Percentiles rank a stretch among this genome's conserved stretches.
Conservation (phyloP, 2,113 vertebrate genomes). For the Larimichthys crocea region DNA sequence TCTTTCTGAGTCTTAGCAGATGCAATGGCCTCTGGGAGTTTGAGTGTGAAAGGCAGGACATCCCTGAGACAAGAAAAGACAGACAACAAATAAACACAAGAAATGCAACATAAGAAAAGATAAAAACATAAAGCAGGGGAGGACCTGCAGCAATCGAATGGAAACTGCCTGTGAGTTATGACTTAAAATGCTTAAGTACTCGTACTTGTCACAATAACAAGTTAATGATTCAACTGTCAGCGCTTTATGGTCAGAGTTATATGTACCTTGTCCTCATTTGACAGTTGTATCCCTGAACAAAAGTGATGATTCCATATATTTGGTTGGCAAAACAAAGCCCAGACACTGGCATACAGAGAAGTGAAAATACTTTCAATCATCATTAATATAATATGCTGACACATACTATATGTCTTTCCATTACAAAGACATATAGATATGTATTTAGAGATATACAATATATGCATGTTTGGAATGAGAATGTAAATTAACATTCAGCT, state of each 20-base stretch:
- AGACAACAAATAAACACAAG: background rate
- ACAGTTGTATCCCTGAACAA: background rate
- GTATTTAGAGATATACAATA: background rate
- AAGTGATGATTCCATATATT: slow-evolving; percentile 37
- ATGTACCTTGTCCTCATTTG: background rate
- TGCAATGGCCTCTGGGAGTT: slow-evolving; percentile 91
- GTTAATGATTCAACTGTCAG: background rate
- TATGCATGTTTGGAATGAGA: background rate
- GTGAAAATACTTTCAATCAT: slow-evolving; percentile 23
- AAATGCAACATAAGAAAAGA: background rate
- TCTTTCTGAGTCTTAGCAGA: slow-evolving; percentile 90
- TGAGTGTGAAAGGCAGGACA: slow-evolving; percentile 92
- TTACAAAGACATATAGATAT: background rate
- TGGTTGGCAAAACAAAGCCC: slow-evolving; percentile 21
- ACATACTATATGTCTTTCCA: background rate
- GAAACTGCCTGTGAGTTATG: background rate
- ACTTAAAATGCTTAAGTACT: background rate
- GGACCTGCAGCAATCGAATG: background rate
- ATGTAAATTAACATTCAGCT: background rate
- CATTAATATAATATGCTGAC: background rate
- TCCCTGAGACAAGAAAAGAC: slow-evolving; percentile 83
- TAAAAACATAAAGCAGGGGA: background rate
- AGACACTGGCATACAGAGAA: slow-evolving; percentile 15
- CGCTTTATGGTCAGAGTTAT: background rate
- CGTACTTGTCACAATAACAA: background rate